A percentile compares a stretch with the other conserved stretches of the same genome.
Conservation (phyloP, 1,140 invertebrate genomes). For the Pogonomyrmex californicus region DNA sequence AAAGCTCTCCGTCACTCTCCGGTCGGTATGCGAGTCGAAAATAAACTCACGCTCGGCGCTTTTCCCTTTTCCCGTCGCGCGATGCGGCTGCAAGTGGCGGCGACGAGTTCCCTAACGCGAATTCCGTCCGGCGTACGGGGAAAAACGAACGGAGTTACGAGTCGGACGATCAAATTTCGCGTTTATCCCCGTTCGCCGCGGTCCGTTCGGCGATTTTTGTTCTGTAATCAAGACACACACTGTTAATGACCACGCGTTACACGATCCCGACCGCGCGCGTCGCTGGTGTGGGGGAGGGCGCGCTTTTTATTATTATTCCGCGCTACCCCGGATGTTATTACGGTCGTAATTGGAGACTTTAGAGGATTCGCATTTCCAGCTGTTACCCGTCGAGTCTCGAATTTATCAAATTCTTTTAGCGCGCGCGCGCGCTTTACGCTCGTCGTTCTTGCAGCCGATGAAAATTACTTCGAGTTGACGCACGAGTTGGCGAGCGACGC, state of each 20-base stretch:
- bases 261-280: neutral
- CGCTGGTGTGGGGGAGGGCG: neutral
- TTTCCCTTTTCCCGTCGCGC: slow-evolving; percentile 20
- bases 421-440: neutral
- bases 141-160: slow-evolving; percentile 31
- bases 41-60: slow-evolving; percentile 44
- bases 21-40: slow-evolving; percentile 50
- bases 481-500: neutral
- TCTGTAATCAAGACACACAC: slow-evolving; percentile 49
- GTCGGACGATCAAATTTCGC: slow-evolving; percentile 42
- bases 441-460: neutral
- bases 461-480: neutral
- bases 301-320: slow-evolving; percentile 31
- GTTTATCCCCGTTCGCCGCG: slow-evolving; percentile 15
- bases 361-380: neutral
- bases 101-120: slow-evolving; percentile 7
- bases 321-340: slow-evolving; percentile 28
- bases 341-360: slow-evolving; percentile 40
- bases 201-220: slow-evolving; percentile 27
- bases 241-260: slow-evolving; percentile 47
- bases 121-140: neutral
- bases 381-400: neutral
- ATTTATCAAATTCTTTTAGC: slow-evolving; percentile 14
- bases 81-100: neutral
- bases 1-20: slow-evolving; percentile 55